Percentiles rank a stretch among this genome's conserved stretches.
Evolutionary conservation across 1,140 invertebrate species (phyloP).

Genomic region (Pararge aegeria): DNA sequence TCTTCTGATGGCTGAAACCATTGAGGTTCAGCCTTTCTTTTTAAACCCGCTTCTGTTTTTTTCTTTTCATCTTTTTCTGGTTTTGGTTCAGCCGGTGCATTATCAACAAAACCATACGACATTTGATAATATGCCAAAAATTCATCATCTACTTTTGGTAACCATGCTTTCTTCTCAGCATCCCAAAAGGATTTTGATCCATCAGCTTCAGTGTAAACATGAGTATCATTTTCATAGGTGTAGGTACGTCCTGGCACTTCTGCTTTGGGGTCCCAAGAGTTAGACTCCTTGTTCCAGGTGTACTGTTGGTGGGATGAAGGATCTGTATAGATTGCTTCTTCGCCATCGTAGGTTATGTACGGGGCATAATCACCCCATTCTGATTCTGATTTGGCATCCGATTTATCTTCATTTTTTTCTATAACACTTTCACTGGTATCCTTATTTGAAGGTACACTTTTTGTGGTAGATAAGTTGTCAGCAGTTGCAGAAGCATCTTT

Average conservation of each 20-base stretch:
- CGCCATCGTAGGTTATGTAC: conserved; percentile 82
- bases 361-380: conserved; percentile 59
- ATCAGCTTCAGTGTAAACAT: conserved; percentile 93
- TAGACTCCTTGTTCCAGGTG: conserved; percentile 83
- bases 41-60: conserved; percentile 42
- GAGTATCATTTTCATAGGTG: conserved; percentile 88
- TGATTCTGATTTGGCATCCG: background rate
- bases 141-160: conserved; percentile 98
- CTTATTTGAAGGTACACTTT: background rate
- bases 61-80: conserved; percentile 50
- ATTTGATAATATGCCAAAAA: conserved; percentile 98
- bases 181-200: conserved; percentile 96
- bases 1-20: conserved; percentile 97
- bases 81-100: conserved; percentile 67
- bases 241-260: conserved; percentile 75
- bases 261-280: conserved; percentile 82
- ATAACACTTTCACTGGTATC: background rate
- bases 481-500: background rate
- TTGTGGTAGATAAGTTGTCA: background rate
- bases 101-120: conserved; percentile 92
- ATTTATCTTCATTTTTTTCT: conserved; percentile 9
- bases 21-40: conserved; percentile 80
- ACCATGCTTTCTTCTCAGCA: conserved; percentile 93
- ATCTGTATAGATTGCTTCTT: conserved; percentile 87
- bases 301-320: conserved; percentile 84